phyloP scores from a whole-genome alignment of 2,888 invertebrate species.

The Zonitis immaculata region DNA sequence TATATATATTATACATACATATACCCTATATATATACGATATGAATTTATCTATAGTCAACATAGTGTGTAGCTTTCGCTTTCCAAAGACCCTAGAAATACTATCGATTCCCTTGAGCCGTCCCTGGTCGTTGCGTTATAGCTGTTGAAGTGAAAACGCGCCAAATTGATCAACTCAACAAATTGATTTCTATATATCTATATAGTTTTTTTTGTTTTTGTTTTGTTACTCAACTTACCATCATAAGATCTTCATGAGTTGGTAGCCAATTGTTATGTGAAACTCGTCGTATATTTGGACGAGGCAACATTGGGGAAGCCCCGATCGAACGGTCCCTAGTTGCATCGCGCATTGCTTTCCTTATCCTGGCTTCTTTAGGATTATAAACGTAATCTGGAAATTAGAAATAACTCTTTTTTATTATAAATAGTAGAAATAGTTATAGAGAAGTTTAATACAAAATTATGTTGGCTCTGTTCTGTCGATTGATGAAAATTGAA shows the following conservation, averaged over 20 bases:
- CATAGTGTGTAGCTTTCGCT: background rate
- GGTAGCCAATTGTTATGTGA: slow-evolving; percentile 34
- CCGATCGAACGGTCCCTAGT: slow-evolving; percentile 47
- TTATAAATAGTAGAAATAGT: too few species aligned
- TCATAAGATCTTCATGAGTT: slow-evolving; percentile 41
- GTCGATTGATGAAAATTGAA: too few species aligned
- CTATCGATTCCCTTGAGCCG: slow-evolving; percentile 5
- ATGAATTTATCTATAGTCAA: background rate
- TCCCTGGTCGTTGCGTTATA: slow-evolving; percentile 3
- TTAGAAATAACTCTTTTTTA: too few species aligned
- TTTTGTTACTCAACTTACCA: too few species aligned
- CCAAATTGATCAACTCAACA: slow-evolving; percentile 2
- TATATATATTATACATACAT: background rate
- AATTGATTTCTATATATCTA: too few species aligned
- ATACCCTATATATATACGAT: background rate
- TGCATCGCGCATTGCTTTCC: slow-evolving; percentile 56
- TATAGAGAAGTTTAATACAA: too few species aligned
- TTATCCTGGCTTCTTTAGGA: slow-evolving; percentile 58
- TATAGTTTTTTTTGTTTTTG: too few species aligned
- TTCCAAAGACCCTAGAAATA: background rate
- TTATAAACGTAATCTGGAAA: slow-evolving; percentile 59
- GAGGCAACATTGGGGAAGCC: slow-evolving; percentile 54
- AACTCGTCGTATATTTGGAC: slow-evolving; percentile 52
- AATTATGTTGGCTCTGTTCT: too few species aligned
- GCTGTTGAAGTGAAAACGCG: background rate